These are phyloP conservation scores for Orientallactaga bullata DNA, from an alignment of 2,113 vertebrate genomes.

Conservation along the genomic window DNA sequence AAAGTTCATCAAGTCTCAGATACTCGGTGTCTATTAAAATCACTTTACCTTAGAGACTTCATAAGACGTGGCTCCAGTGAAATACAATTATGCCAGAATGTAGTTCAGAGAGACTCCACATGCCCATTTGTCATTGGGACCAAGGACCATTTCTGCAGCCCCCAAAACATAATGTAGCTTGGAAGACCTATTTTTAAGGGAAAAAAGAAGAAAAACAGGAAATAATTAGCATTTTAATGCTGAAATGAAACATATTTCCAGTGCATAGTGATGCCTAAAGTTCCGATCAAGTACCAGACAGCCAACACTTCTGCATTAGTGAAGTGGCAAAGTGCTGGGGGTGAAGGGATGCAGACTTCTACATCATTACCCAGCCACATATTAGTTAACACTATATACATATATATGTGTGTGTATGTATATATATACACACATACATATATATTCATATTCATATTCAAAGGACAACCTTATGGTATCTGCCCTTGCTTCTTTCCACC, in stretches of 20 bases:
- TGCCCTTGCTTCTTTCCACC: no score
- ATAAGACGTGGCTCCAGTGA: slow-evolving; percentile 85
- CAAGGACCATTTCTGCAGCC: slow-evolving; percentile 84
- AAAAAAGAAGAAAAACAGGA: slow-evolving; percentile 72
- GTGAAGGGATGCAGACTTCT: background rate
- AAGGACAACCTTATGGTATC: no score
- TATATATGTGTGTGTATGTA: background rate
- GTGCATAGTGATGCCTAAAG: slow-evolving; percentile 71
- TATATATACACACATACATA: no score
- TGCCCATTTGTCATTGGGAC: slow-evolving; percentile 84
- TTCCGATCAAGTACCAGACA: slow-evolving; percentile 6
- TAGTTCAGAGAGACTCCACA: slow-evolving; percentile 84
- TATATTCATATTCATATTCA: no score
- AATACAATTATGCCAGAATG: slow-evolving; percentile 86
- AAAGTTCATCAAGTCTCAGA: background rate
- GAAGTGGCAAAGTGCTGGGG: background rate
- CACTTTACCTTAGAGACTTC: slow-evolving; percentile 88
- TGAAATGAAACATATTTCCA: slow-evolving; percentile 64
- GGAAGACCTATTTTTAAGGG: slow-evolving; percentile 81
- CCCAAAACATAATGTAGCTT: slow-evolving; percentile 79
- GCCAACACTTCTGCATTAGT: background rate
- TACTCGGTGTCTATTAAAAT: slow-evolving; percentile 62
- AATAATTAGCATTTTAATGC: slow-evolving; percentile 80
- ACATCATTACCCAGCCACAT: background rate
- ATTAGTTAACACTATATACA: background rate